A percentile compares a stretch with the other conserved stretches of the same genome.
These are phyloP conservation scores for Kuschelorhynchus macadamiae DNA, from an alignment of 2,888 invertebrate genomes.

Conservation along the genomic window DNA sequence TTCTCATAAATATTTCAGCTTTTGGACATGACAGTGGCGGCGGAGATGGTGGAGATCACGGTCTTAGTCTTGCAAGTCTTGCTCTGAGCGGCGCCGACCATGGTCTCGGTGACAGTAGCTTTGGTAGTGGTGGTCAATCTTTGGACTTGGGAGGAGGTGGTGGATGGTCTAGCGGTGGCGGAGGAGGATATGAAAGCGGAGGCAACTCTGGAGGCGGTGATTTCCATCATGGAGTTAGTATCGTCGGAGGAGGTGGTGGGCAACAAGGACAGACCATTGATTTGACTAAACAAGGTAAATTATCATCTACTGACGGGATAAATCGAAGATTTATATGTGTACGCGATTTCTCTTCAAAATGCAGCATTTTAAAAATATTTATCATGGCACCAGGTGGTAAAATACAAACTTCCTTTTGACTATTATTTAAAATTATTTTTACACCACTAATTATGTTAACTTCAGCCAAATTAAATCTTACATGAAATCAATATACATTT, in stretches of 20 bases:
- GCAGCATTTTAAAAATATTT: too few relatives aligned
- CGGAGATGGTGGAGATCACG: constrained; percentile 29
- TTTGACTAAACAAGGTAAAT: constrained; percentile 55
- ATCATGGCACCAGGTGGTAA: too few relatives aligned
- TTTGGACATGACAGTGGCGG: constrained; percentile 24
- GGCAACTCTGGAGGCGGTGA: constrained; percentile 55
- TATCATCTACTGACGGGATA: background rate
- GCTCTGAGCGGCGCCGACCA: constrained; percentile 43
- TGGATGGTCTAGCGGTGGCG: constrained; percentile 30
- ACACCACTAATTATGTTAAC: too few relatives aligned
- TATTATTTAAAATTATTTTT: too few relatives aligned
- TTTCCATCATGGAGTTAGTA: constrained; percentile 58
- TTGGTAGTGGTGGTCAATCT: constrained; percentile 44
- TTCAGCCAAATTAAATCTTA: too few relatives aligned
- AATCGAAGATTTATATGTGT: background rate
- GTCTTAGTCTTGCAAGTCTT: constrained; percentile 37
- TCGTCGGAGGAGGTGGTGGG: constrained; percentile 56
- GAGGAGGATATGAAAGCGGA: constrained; percentile 38
- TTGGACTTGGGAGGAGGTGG: constrained; percentile 40
- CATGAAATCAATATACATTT: too few relatives aligned
- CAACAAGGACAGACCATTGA: constrained; percentile 55
- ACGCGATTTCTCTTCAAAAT: too few relatives aligned
- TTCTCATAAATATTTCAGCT: constrained; percentile 33
- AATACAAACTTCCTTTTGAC: too few relatives aligned
- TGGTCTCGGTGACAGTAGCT: constrained; percentile 42